Conservation (phyloP, 2,797 vertebrate species). For the Gymnoscopelus microlampas region DNA sequence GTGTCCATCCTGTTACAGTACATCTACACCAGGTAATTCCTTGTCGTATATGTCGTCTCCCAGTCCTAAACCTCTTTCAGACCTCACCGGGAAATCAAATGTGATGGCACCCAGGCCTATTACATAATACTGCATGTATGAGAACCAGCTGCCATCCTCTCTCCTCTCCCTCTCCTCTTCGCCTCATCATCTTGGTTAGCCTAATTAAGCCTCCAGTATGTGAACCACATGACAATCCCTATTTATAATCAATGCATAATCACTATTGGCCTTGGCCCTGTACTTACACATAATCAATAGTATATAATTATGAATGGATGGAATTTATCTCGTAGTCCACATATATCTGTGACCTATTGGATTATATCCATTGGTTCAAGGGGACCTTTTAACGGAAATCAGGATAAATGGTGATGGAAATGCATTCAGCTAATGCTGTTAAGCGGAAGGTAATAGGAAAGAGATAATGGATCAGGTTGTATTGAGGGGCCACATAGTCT, state of each 20-base stretch:
- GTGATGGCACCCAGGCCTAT: too few species aligned
- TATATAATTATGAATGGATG: too few species aligned
- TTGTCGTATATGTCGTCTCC: slow-evolving; percentile 6
- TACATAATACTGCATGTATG: slow-evolving; percentile 19
- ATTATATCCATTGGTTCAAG: background rate
- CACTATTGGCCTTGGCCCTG: too few species aligned
- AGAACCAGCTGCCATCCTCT: background rate
- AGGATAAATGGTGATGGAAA: slow-evolving; percentile 22
- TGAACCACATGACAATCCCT: slow-evolving; percentile 33
- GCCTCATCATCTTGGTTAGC: background rate
- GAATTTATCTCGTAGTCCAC: too few species aligned
- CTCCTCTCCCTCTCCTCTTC: slow-evolving; percentile 8
- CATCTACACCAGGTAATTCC: background rate
- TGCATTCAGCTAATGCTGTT: slow-evolving; percentile 39
- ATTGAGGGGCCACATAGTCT: slow-evolving; percentile 11
- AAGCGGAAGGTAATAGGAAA: slow-evolving; percentile 17
- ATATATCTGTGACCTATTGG: too few species aligned
- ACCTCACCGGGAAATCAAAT: background rate
- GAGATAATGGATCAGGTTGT: slow-evolving; percentile 44
- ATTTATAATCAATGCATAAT: slow-evolving; percentile 16
- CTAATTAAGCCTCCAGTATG: slow-evolving; percentile 17
- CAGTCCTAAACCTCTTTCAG: slow-evolving; percentile 28
- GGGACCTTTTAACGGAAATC: slow-evolving; percentile 2
- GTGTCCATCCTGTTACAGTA: background rate
- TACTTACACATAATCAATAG: too few species aligned